Percentiles rank a stretch among this genome's conserved stretches.
These are phyloP conservation scores for Embiotoca jacksoni DNA, from an alignment of 2,113 vertebrate genomes.

Conservation along the genomic window DNA sequence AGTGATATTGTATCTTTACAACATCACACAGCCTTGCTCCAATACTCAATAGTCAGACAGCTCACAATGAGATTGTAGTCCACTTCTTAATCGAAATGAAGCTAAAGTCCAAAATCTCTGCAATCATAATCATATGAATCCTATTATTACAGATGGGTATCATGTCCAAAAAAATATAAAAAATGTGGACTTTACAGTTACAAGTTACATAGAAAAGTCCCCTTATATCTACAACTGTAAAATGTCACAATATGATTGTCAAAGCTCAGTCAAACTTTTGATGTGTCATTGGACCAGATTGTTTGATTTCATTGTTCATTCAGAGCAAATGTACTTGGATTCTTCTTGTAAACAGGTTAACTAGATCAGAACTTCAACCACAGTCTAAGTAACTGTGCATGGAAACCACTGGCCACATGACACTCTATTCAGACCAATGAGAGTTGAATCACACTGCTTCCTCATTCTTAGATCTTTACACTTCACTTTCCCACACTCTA, in stretches of 20 bases:
- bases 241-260: neutral
- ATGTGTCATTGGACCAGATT: constrained; percentile 18
- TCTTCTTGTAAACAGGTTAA: constrained; percentile 60
- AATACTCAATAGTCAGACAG: too few species aligned
- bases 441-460: constrained; percentile 21
- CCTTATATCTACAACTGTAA: too few species aligned
- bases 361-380: constrained; percentile 47
- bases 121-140: neutral
- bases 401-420: constrained; percentile 5
- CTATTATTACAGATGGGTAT: too few species aligned
- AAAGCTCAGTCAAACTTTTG: constrained; percentile 3
- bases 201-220: too few species aligned
- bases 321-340: constrained; percentile 35
- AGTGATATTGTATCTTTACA: too few species aligned
- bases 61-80: too few species aligned
- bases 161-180: too few species aligned
- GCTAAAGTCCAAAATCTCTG: neutral
- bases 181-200: too few species aligned
- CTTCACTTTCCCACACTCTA: constrained; percentile 75
- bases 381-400: constrained; percentile 24
- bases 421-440: constrained; percentile 15
- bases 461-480: constrained; percentile 23
- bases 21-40: too few species aligned
- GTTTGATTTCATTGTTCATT: constrained; percentile 38
- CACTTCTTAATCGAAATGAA: too few species aligned